Evolutionary conservation across 2,888 invertebrate species (phyloP), one percentile per base, ranked within the genome.

Genomic region (Ellobium chinense): DNA sequence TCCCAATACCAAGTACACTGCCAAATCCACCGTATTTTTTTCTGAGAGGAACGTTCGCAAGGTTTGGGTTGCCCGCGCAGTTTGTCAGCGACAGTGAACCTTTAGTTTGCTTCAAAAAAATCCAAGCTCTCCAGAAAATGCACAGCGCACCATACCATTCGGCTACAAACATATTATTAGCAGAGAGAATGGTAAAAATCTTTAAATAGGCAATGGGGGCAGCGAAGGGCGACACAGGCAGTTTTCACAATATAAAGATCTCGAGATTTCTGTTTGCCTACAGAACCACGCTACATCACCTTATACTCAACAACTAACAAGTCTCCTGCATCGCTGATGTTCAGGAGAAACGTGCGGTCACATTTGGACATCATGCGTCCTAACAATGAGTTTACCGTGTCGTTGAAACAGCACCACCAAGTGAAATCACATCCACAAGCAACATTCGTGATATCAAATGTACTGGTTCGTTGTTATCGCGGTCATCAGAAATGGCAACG

Each of bases 121-220:
- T 84, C 86, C 62, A 34, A 80, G 27, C n/a, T 39, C 12, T 87
- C 85, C 72, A 56, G 78, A 9, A 37, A 36, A 31, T 21, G 34
- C 5, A 82, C 14, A 60, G 56, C 18, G 72, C 85, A 18, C 87
- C 87, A 1, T 88, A 88, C 58, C 85, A 87, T 68, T 83, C 87
- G n/a, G 82, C 78, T 5, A 78, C 74, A 24, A 84, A 82, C 39
- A 82, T 81, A 2, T n/a, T n/a, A n/a, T 18, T 78, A 5, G 85
- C 84, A n/a, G 85, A 85, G 73, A 63, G 83, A 18, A 60, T 76
- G 24, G 85, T 88, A n/a, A 83, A n/a, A 63, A 77, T 81, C 3
- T 80, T 87, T 34, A 87, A 87, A 56, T 46, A 79, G 24, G 37
- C 74, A 2, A 24, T 74, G 68, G 68, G 70, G 27, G 5, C 65